A percentile compares a stretch with the other conserved stretches of the same genome.
Evolutionary conservation across 2,888 invertebrate genomes (phyloP).

Genomic region (Mesoligia furuncula): DNA sequence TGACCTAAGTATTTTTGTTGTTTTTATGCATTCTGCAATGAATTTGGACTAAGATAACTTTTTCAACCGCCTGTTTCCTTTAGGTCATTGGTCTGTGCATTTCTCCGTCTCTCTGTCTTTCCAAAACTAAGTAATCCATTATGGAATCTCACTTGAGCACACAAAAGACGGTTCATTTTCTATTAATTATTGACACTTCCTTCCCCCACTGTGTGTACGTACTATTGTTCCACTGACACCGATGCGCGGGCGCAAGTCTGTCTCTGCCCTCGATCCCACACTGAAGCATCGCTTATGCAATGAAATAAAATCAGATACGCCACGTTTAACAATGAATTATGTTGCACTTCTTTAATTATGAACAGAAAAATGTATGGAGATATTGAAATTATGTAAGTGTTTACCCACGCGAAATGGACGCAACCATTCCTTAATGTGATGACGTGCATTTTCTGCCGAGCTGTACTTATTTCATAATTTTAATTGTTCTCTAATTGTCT

Average conservation of each 20-base stretch:
- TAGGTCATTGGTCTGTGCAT: slow-evolving; percentile 11
- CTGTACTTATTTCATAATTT: slow-evolving; percentile 18
- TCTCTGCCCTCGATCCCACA: slow-evolving; percentile 83
- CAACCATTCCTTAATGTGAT: slow-evolving; percentile 32
- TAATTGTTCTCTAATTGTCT: slow-evolving; percentile 5
- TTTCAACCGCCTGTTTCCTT: not conserved
- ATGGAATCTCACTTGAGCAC: slow-evolving; percentile 46
- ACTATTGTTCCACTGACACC: slow-evolving; percentile 82
- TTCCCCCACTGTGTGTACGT: slow-evolving; percentile 62
- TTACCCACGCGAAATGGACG: slow-evolving; percentile 53
- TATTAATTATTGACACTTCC: slow-evolving; percentile 66
- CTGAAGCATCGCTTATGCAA: slow-evolving; percentile 82
- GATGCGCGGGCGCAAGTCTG: slow-evolving; percentile 74
- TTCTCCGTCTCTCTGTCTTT: slow-evolving; percentile 15
- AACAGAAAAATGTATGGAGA: slow-evolving; percentile 58
- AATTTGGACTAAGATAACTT: not conserved
- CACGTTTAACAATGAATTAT: slow-evolving; percentile 67
- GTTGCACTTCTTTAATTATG: slow-evolving; percentile 71
- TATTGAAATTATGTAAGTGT: slow-evolving; percentile 63
- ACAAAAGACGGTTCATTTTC: slow-evolving; percentile 51
- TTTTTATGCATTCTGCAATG: not conserved
- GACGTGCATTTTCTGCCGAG: slow-evolving; percentile 29
- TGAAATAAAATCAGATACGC: slow-evolving; percentile 70
- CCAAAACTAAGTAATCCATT: slow-evolving; percentile 12
- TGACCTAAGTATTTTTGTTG: not conserved